These are phyloP conservation scores for Hemibagrus guttatus DNA, from an alignment of 2,797 vertebrate genomes.

Conservation along the genomic window DNA sequence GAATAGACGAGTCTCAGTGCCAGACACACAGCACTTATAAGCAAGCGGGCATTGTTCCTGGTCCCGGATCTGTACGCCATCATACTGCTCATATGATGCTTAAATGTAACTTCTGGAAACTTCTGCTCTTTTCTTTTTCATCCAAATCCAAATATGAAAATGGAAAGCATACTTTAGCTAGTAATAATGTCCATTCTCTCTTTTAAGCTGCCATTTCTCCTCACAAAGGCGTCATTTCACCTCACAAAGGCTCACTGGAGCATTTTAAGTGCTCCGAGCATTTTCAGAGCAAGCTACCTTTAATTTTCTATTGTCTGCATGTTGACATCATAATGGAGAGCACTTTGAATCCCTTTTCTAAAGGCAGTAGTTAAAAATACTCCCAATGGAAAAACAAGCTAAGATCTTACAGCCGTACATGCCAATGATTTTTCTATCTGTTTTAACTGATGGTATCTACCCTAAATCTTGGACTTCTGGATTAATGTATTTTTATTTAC, in stretches of 20 bases:
- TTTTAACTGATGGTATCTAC: not conserved
- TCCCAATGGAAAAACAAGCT: not conserved
- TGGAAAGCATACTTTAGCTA: not conserved
- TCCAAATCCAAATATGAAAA: not conserved
- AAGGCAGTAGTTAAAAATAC: conserved; percentile 6
- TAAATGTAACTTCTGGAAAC: not conserved
- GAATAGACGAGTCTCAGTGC: conserved; percentile 28
- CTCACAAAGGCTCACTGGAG: not conserved
- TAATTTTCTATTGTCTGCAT: not conserved
- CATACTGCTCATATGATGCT: not conserved
- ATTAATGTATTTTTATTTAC: not conserved
- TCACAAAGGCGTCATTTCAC: not conserved
- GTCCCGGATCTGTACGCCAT: not conserved
- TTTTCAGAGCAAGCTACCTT: conserved; percentile 10
- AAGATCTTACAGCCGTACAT: not conserved
- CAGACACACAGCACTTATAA: conserved; percentile 44
- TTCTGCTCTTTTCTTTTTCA: not conserved
- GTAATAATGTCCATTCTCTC: not conserved
- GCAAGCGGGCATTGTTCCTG: conserved; percentile 1
- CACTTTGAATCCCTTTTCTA: not conserved
- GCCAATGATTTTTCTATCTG: not conserved
- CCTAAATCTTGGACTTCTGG: not conserved
- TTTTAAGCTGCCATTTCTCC: not conserved
- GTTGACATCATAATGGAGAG: not conserved
- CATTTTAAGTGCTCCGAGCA: not conserved